A percentile compares a stretch with the other conserved stretches of the same genome.
Evolutionary conservation across 2,113 vertebrate species (phyloP).

Genomic region (Buteo buteo): DNA sequence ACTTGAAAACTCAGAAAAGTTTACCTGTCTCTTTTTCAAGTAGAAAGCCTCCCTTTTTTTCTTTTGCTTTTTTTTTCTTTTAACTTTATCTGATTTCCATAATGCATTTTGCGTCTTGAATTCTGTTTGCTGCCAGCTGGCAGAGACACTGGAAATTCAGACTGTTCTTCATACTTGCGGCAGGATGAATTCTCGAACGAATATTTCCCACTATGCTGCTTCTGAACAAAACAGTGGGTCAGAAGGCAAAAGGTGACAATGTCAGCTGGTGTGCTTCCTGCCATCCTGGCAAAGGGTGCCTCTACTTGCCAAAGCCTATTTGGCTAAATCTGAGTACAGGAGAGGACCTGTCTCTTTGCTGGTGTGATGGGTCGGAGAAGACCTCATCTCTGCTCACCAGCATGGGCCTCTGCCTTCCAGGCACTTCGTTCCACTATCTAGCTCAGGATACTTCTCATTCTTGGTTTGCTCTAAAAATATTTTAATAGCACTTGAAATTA

Average conservation of each 20-base stretch:
- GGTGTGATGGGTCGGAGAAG: background rate
- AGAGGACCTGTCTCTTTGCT: background rate
- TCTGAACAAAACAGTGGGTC: background rate
- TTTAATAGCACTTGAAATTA: background rate
- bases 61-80: background rate
- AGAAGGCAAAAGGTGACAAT: background rate
- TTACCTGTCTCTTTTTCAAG: background rate
- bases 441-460: background rate
- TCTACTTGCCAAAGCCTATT: background rate
- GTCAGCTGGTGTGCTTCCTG: background rate
- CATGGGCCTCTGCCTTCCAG: background rate
- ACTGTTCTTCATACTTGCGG: background rate
- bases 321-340: background rate
- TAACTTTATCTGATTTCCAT: background rate
- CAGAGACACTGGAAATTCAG: background rate
- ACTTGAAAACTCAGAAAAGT: background rate
- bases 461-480: background rate
- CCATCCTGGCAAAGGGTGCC: background rate
- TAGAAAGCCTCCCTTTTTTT: fast-evolving
- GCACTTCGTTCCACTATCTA: fast-evolving
- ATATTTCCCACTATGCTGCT: background rate
- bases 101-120: background rate
- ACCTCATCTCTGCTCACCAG: background rate
- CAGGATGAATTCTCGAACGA: background rate
- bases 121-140: background rate